Base-by-base conservation (phyloP, 2,113 vertebrate species). In the Xenopus tropicalis region DNA sequence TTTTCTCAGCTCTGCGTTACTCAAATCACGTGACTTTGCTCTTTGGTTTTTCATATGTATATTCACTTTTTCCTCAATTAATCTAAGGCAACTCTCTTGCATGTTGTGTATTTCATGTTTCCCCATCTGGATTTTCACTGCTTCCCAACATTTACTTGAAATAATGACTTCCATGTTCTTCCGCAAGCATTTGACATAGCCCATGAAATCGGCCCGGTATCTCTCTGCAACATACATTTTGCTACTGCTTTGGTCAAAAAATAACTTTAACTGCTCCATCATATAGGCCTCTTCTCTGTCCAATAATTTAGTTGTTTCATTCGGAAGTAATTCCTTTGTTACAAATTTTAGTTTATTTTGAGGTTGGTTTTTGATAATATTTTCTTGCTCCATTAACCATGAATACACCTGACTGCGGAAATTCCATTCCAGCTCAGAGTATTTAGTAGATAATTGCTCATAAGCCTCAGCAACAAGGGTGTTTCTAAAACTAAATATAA, bases 161-260 rank as follows among this genome's bases (percentile, higher is more conserved):
- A 78, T 75, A 24, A 81, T 72, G 59, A 64, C 23, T 16, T 80
- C 86, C 48, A 80, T 62, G 66, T 59, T 71, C 0, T 80, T 57
- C 61, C 81, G 78, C 21, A 89, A 79, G 23, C 76, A 37, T 52
- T 67, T 71, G 16, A 85, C 71, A 66, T 80, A 82, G 23, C 69
- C 80, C 23, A 74, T 78, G n/a, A 90, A 77, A 16, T 84, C 80
- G 70, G 77, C 69, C 61, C 69, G 84, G 48, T 88, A 84, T n/a
- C 43, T 87, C 72, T 87, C 83, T 43, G 89, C 61, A 1, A 82
- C 77, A 3, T 56, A 72, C 12, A 54, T 24, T 43, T 66, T 25
- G 37, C 51, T 46, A 19, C 11, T 14, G 22, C 42, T 46, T 17
- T 14, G 23, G 9, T 72, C 61, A 72, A 44, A 65, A 22, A 56